phyloP scores from a whole-genome alignment of 2,113 vertebrate genomes.

The Tyto alba region DNA sequence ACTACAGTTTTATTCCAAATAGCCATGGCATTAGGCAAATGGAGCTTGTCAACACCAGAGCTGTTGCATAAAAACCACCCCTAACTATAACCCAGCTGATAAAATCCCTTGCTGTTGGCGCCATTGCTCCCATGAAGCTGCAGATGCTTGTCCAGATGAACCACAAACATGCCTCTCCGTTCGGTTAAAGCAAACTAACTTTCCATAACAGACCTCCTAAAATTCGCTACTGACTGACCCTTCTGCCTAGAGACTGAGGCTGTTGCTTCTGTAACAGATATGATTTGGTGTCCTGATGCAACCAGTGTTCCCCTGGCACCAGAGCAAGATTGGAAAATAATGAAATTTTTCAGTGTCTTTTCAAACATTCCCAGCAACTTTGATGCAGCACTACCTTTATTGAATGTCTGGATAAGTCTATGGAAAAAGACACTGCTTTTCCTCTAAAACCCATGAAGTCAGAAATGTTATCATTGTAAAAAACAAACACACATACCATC shows the following conservation, averaged over 20 bases:
- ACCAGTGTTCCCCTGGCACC: not conserved
- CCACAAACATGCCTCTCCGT: not conserved
- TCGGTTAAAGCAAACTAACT: not conserved
- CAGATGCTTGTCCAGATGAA: not conserved
- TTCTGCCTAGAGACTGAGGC: not conserved
- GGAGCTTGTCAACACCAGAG: not conserved
- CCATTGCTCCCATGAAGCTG: not conserved
- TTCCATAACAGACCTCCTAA: not conserved
- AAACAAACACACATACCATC: not conserved
- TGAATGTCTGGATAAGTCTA: not conserved
- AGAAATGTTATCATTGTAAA: not conserved
- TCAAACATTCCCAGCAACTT: not conserved
- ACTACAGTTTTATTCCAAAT: not conserved
- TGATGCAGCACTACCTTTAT: not conserved
- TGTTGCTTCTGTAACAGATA: not conserved
- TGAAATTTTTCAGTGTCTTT: not conserved
- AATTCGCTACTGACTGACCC: not conserved
- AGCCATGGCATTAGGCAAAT: not conserved
- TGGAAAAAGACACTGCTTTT: not conserved
- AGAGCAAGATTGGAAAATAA: not conserved
- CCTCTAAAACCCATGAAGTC: not conserved
- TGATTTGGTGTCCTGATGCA: not conserved
- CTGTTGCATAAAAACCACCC: not conserved
- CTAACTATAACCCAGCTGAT: not conserved
- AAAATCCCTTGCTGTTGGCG: not conserved